Conservation (phyloP, 2,888 invertebrate genomes). For the Melanchra persicariae region DNA sequence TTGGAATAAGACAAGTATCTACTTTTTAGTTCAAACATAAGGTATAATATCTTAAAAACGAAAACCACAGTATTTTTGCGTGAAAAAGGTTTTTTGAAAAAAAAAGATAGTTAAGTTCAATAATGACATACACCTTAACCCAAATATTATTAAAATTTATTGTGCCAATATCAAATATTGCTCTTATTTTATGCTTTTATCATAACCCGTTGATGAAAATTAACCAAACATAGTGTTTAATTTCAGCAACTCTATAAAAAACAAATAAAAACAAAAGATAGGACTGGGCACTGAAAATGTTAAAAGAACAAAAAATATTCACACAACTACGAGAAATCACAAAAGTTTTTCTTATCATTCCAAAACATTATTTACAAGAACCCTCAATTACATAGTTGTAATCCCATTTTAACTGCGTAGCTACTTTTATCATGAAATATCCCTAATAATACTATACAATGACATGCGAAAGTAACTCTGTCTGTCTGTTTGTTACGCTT, state of each 20-base stretch:
- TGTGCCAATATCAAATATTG: not conserved
- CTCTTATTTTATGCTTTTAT: no score
- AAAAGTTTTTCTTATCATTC: no score
- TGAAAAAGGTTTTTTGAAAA: slow-evolving; percentile 19
- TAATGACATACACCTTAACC: not conserved
- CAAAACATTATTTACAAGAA: no score
- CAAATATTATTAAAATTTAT: not conserved
- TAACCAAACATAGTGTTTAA: not conserved
- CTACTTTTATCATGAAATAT: no score
- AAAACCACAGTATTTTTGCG: slow-evolving; percentile 72
- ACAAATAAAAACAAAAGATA: not conserved
- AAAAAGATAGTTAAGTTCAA: not conserved
- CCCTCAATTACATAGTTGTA: no score
- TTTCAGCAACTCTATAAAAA: slow-evolving; percentile 9
- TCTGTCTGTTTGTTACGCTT: no score
- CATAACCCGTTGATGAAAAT: not conserved
- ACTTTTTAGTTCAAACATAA: not conserved
- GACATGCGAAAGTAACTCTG: no score
- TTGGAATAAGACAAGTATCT: no score
- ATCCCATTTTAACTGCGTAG: no score
- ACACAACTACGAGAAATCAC: not conserved
- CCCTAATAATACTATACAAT: no score
- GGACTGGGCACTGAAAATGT: no score
- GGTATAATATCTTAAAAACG: slow-evolving; percentile 54
- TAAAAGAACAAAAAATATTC: not conserved